phyloP scores from a whole-genome alignment of 2,888 invertebrate genomes.

The Dolomedes plantarius region DNA sequence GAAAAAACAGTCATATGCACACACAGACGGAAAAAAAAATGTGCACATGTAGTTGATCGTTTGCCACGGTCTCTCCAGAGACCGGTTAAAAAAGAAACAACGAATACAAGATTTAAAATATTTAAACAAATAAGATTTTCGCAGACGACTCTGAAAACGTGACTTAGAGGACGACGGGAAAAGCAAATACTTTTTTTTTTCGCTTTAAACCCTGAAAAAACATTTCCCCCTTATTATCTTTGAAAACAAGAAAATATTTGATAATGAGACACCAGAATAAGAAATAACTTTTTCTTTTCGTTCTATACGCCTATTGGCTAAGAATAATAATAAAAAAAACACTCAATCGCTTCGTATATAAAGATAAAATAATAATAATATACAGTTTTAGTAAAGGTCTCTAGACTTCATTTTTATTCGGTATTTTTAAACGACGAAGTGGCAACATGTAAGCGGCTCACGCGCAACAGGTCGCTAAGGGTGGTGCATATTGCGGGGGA shows the following conservation, averaged over 20 bases:
- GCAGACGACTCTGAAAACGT: not conserved
- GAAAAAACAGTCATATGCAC: too few relatives aligned
- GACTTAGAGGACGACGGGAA: not conserved
- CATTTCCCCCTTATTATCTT: not conserved
- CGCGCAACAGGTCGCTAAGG: too few relatives aligned
- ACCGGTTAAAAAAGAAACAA: not conserved
- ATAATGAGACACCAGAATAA: not conserved
- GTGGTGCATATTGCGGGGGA: too few relatives aligned
- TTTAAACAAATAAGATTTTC: conserved; percentile 8
- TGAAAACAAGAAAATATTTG: not conserved
- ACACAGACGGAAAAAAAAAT: too few relatives aligned
- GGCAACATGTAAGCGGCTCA: not conserved
- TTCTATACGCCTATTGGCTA: not conserved
- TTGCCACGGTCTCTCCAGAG: not conserved
- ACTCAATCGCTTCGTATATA: not conserved
- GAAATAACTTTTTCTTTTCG: not conserved
- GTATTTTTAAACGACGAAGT: not conserved
- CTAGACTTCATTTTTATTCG: not conserved
- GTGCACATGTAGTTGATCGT: too few relatives aligned
- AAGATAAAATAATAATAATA: not conserved
- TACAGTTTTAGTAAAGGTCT: not conserved
- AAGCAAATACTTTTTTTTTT: not conserved
- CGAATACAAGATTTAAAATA: not conserved
- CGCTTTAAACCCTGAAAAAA: too few relatives aligned
- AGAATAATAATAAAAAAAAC: not conserved